Evolutionary conservation across 2,113 vertebrate genomes (phyloP).

Genomic region (Melanocharis versteri): DNA sequence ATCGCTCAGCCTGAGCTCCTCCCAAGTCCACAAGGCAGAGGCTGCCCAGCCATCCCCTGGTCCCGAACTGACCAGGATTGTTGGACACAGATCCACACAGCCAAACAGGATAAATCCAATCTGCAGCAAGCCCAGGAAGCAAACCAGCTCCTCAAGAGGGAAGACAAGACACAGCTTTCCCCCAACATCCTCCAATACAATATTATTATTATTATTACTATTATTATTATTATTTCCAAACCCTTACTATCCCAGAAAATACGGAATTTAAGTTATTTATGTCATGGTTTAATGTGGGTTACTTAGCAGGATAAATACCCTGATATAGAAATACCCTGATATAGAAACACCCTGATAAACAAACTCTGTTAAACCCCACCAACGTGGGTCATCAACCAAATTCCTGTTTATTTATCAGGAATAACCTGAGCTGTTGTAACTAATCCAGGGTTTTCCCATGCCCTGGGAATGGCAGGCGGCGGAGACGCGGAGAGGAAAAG

Average conservation of each 20-base stretch:
- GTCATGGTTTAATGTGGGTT: neutral
- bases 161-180: neutral
- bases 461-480: neutral
- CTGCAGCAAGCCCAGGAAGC: neutral
- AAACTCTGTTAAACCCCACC: neutral
- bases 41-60: neutral
- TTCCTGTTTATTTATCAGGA: neutral
- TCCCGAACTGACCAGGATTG: fast-evolving
- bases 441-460: neutral
- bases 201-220: fast-evolving
- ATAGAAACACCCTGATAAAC: neutral
- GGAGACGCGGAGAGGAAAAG: fast-evolving
- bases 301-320: neutral
- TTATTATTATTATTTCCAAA: neutral
- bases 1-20: fast-evolving
- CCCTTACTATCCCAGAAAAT: neutral
- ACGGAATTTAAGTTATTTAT: fast-evolving
- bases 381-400: fast-evolving
- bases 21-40: fast-evolving
- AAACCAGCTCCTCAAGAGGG: neutral
- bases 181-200: neutral
- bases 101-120: neutral
- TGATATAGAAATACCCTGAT: neutral
- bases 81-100: neutral
- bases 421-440: neutral